Percentiles rank a stretch among this genome's conserved stretches.
Evolutionary conservation across 2,113 vertebrate species (phyloP).

Genomic region (Malurus elegans): DNA sequence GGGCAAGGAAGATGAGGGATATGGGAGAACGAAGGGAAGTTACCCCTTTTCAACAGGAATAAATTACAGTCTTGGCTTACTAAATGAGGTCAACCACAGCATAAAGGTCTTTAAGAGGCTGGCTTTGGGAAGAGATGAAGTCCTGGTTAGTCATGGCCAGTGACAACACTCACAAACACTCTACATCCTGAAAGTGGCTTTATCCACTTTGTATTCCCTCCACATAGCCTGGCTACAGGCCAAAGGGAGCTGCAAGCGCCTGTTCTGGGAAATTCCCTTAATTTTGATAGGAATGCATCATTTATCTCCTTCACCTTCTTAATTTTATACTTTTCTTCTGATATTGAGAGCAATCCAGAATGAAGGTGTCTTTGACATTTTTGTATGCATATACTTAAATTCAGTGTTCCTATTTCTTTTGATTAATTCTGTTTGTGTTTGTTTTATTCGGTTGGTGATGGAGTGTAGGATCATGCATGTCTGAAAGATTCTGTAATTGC

Average conservation of each 20-base stretch:
- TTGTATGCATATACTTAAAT: neutral
- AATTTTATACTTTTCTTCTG: neutral
- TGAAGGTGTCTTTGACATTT: constrained; percentile 1
- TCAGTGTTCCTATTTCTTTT: neutral
- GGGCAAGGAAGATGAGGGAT: neutral
- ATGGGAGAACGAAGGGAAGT: neutral
- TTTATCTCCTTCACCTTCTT: constrained; percentile 20
- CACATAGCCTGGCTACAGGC: neutral
- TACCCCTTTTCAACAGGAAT: neutral
- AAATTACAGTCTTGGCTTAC: neutral
- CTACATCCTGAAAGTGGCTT: neutral
- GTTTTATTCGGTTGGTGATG: neutral
- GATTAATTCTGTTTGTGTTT: constrained; percentile 31
- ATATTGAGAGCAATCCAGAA: neutral
- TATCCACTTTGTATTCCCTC: neutral
- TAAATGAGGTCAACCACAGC: neutral
- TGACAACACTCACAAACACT: neutral
- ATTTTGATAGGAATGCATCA: neutral
- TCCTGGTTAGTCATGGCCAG: neutral
- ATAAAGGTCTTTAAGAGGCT: neutral
- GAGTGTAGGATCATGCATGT: neutral
- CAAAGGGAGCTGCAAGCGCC: neutral
- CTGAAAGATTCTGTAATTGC: constrained; percentile 25
- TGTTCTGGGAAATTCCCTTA: neutral
- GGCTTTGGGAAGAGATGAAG: neutral